phyloP scores from a whole-genome alignment of 2,797 vertebrate species.

The Sus cebifrons region DNA sequence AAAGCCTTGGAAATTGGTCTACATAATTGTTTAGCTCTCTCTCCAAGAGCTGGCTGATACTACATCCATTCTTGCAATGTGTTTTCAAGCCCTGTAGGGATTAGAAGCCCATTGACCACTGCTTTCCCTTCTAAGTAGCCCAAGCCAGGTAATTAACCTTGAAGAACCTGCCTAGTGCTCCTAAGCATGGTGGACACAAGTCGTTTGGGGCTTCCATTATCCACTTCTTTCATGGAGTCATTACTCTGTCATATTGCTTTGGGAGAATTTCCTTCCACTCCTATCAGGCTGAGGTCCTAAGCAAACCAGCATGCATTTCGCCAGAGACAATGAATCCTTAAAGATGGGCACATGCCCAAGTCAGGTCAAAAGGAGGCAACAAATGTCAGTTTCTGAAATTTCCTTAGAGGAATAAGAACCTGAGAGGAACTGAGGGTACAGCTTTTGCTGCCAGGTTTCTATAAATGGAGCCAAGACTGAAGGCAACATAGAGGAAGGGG shows the following conservation, averaged over 20 bases:
- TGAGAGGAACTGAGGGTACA: not conserved
- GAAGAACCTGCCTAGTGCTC: not conserved
- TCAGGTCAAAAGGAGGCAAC: not conserved
- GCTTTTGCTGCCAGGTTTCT: not conserved
- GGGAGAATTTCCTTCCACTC: not conserved
- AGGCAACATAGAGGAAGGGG: not conserved
- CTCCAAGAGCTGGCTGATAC: not conserved
- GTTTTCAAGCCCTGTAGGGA: not conserved
- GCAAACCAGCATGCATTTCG: not conserved
- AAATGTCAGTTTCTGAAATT: not conserved
- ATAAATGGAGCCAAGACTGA: not conserved
- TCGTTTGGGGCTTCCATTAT: accelerated
- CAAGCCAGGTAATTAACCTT: slow-evolving; percentile 3
- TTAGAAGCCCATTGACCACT: not conserved
- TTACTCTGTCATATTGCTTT: not conserved
- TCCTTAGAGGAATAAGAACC: not conserved
- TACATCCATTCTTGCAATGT: not conserved
- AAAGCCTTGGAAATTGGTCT: not conserved
- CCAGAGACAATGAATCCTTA: not conserved
- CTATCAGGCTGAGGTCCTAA: not conserved
- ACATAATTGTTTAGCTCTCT: not conserved
- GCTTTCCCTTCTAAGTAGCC: not conserved
- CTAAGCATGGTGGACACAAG: not conserved
- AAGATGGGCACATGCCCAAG: not conserved
- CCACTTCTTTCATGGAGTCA: not conserved